Evolutionary conservation across 1,140 invertebrate genomes (phyloP), one percentile per base, ranked within the genome.

Genomic region (Drosophila asahinai): DNA sequence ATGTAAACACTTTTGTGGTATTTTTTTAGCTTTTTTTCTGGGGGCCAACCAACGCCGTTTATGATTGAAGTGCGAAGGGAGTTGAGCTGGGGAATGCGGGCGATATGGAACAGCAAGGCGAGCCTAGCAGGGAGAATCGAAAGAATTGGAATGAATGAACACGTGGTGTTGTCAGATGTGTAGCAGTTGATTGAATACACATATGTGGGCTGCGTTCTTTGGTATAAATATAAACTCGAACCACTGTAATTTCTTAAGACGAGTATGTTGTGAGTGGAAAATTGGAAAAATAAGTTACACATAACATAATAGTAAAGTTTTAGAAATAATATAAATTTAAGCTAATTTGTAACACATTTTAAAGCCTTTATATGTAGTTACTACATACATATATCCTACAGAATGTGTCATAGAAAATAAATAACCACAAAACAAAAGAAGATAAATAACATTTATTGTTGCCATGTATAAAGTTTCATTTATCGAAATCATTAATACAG

Each of bases 1-100:
- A 78, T 84, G 74, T 80, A 79, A 87, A 87, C 84, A 87, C 84
- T 87, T 84, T 68, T 90, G 81, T 72, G 81, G 81, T 64, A 84
- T 90, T 84, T 89, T 75, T 73, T 58, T 19, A 7, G 40, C 14
- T 54, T 43, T 45, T 62, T 60, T 80, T 65, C 30, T 78, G 74
- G 45, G 75, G 63, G 36, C 75, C 73, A 75, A 40, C 67, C 59
- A 77, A 47, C 43, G 52, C 59, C 67, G 52, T 38, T 73, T 73
- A 73, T 73, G 70, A 73, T 72, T 73, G 67, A 48, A 43, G 54
- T 22, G 45, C n/a, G 47, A 51, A 51, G 19, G 36, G 25, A 8
- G 27, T 6, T 19, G 42, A 45, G 42, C n/a, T n/a, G 25, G 27
- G 25, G 25, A 49, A 59, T 51, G 25, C 19, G 42, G 43, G 40